Base-by-base conservation (phyloP, 1,140 invertebrate genomes). In the Euwallacea similis region DNA sequence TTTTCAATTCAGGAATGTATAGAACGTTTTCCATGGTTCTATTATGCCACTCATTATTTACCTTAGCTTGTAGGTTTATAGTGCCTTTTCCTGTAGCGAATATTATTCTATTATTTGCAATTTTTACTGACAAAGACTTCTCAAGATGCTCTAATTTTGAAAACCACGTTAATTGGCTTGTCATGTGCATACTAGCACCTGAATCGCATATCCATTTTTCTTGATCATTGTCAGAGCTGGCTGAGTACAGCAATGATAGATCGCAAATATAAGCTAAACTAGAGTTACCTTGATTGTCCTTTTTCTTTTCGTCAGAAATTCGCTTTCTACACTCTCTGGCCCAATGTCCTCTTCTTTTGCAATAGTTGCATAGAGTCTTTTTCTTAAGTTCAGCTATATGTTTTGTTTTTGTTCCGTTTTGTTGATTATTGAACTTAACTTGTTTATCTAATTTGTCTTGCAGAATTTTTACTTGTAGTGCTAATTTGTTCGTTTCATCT, bases 21-120 rank as follows among this genome's bases (percentile, higher is more conserved):
- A 71, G 63, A 13, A 71, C 69, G 42, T 71, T 70, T 9, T 66
- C 41, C 6, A 69, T 71, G 13, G 21, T 59, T 16, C 70, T 56
- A 47, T 73, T 42, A 59, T 67, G 15, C 64, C 70, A 74, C 42
- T 73, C n/a, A 43, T 50, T 46, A 10, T 73, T 43, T 4, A 56
- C 54, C 2, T 47, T 47, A 10, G 53, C 70, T 44, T 75, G 16
- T 8, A 80, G 68, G 42, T 74, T 71, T 13, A 78, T 72, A 6
- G 61, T 69, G 15, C 78, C 75, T 21, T 56, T 65, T 50, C 78
- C 79, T 2, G 59, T 8, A 0, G 73, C 76, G 33, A 59, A 6
- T 6, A 79, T 73, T 42, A 42, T 42, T 16, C 71, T 44, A 8
- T 75, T 71, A 66, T 79, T 73, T 2, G 74, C 76, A 0, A 81